Evolutionary conservation across 1,140 invertebrate species (phyloP), one percentile per base, ranked within the genome.

Genomic region (Cecropterus lyciades): DNA sequence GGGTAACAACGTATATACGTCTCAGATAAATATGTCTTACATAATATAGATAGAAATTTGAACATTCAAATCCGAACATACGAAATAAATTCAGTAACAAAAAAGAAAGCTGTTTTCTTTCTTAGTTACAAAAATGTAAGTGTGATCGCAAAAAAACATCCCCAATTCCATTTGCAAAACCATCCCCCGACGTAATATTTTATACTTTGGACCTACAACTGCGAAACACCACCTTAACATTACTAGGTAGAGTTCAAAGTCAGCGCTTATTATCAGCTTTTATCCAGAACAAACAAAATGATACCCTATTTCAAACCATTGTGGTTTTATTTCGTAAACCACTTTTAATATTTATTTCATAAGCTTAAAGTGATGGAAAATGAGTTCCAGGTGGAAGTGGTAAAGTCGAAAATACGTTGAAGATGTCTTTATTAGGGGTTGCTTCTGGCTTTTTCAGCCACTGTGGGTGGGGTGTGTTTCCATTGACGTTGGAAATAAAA

Each of bases 381-480:
- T 59, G 48, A 48, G 20, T 45, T 65, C 17, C 66, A 49, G 9
- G 0, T 11, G 51, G 3, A 42, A 1, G 56, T 0, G 3, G 15
- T 72, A 75, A 62, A 52, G 75, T 75, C 52, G 55, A 52, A 27
- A 68, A 77, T 77, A 9, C 16, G 9, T 30, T 67, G 64, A 5
- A 42, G 65, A 75, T 77, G 65, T 69, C 69, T 73, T 73, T 79
- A 72, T 77, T 78, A 78, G 76, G 77, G 80, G 70, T 11, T 63
- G 67, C 49, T 52, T 57, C 63, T 67, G 70, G 49, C 80, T 79
- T 83, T 83, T 80, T 69, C 75, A 75, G 76, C 51, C 72, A 63
- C 52, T 53, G 46, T 72, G 70, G 70, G 64, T 65, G 67, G 30
- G 10, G 67, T 46, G 27, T 45, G 70, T 80, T 77, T 80, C 78